Evolutionary conservation across 1,140 invertebrate genomes (phyloP), one percentile per base, ranked within the genome.

Genomic region (Sminthurides bifidus): DNA sequence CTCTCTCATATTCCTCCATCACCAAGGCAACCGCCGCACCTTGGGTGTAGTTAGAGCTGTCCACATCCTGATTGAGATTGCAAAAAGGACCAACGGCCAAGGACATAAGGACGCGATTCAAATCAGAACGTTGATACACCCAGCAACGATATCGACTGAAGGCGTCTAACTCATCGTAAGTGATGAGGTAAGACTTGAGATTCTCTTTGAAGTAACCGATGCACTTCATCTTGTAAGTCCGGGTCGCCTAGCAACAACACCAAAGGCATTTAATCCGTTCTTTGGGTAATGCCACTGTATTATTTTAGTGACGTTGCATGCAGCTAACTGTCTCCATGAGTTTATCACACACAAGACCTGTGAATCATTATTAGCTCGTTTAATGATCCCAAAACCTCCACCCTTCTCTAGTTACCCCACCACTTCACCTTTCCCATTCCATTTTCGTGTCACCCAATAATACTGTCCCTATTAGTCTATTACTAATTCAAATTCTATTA

Each of bases 131-230:
- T 69, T 95, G 91, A 74, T 96, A 98, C 0, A 95, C 92, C 93
- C 93, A 98, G 70, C 93, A 98, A 64, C 92, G 79, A 71, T 95
- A 98, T 71, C 84, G 90, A 15, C 90, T 94, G 63, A 91, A 87
- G 0, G 93, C 86, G 77, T 98, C 93, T 59, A 95, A 75, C 68
- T 92, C 89, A 70, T 97, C 92, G 69, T 89, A 96, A 0, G 94
- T 98, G 56, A 97, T 90, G 2, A 98, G 71, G 74, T 96, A 97
- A 0, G 92, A 97, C 70, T 89, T 92, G 0, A 96, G 76, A 78
- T 97, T 96, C 70, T 98, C 94, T 71, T 95, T 94, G 88, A 91
- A 97, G 71, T 82, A 97, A 2, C 92, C 94, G 65, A 97, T 92
- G 70, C 94, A 98, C 68, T 92, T 91, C 81, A 98, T 85, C 68